phyloP scores from a whole-genome alignment of 1,140 invertebrate species.

The Drosophila sproati region DNA sequence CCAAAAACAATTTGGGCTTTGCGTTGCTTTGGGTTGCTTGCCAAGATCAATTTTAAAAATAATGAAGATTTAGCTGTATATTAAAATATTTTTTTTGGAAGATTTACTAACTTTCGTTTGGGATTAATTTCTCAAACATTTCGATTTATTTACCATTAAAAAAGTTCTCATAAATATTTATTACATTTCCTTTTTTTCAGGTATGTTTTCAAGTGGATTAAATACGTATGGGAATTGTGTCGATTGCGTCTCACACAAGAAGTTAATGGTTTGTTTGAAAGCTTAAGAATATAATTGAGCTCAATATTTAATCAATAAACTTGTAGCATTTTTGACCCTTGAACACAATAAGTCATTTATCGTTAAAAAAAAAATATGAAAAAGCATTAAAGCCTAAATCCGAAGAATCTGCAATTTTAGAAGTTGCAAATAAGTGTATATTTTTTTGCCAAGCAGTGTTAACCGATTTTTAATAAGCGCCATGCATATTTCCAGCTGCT shows the following conservation, averaged over 20 bases:
- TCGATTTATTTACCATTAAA: constrained; percentile 4
- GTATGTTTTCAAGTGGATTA: constrained; percentile 32
- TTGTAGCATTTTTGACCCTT: too few species aligned
- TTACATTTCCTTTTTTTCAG: constrained; percentile 50
- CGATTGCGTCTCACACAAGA: neutral
- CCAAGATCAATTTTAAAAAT: neutral
- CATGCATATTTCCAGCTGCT: constrained; percentile 8
- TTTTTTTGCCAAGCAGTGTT: neutral
- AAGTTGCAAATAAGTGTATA: too few species aligned
- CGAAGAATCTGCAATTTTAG: too few species aligned
- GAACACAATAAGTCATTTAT: too few species aligned
- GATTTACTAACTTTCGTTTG: neutral
- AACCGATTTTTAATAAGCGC: constrained; percentile 34
- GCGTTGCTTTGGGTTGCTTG: neutral
- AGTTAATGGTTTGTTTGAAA: neutral
- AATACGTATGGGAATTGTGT: neutral
- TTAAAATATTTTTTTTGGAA: neutral
- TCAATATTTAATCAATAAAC: too few species aligned
- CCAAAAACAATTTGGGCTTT: constrained; percentile 2
- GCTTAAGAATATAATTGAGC: too few species aligned
- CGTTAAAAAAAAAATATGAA: too few species aligned
- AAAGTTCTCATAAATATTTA: constrained; percentile 30
- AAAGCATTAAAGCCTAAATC: too few species aligned
- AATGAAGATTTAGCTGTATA: neutral
- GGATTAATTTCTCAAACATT: neutral